Evolutionary conservation across 2,113 vertebrate species (phyloP).

Genomic region (Eclectus roratus): DNA sequence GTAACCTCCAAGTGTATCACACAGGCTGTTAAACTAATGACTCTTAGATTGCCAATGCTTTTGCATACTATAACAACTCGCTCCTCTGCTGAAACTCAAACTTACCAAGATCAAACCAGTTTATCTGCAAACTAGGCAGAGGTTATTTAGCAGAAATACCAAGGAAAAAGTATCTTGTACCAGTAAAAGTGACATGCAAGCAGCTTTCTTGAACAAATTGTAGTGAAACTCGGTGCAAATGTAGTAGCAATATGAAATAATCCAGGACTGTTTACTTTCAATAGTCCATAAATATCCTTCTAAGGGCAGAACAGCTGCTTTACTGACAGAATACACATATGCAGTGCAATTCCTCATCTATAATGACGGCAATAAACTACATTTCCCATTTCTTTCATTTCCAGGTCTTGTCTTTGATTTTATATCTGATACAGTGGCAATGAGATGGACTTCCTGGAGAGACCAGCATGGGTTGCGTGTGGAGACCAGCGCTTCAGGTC

Average conservation of each 20-base stretch:
- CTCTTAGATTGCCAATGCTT: conserved; percentile 14
- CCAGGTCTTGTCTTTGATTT: not conserved
- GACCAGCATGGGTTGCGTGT: fast-evolving
- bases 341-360: not conserved
- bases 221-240: conserved; percentile 23
- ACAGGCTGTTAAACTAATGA: conserved; percentile 40
- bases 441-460: not conserved
- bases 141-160: conserved; percentile 26
- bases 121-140: conserved; percentile 51
- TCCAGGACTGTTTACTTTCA: conserved; percentile 55
- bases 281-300: conserved; percentile 48
- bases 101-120: conserved; percentile 30
- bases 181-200: conserved; percentile 21
- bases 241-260: conserved; percentile 26
- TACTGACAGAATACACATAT: conserved; percentile 1
- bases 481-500: not conserved
- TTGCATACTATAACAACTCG: conserved; percentile 18
- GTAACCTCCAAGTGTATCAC: conserved; percentile 34
- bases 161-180: conserved; percentile 7
- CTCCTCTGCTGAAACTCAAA: conserved; percentile 30
- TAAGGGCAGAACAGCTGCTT: conserved; percentile 66
- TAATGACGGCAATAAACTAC: conserved; percentile 3
- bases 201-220: conserved; percentile 35
- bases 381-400: not conserved
- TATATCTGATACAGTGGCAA: not conserved